Evolutionary conservation across 2,888 invertebrate genomes (phyloP), one percentile per base, ranked within the genome.

Genomic region (Shargacucullia verbasci): DNA sequence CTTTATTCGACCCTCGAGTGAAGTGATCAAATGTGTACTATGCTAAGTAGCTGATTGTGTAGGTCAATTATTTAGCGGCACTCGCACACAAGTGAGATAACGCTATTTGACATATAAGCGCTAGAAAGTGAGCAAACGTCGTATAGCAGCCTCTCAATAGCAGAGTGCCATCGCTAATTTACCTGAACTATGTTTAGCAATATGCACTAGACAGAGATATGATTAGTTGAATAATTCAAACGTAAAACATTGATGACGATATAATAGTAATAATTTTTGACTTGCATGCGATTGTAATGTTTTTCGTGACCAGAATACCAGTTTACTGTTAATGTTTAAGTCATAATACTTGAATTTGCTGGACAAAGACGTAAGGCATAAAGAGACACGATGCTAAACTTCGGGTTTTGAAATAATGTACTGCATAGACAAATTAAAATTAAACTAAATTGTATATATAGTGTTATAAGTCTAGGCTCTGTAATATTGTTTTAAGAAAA

Each of bases 391-490:
- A 20, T 20, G 20, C 20, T 43, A 33, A 43, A 39, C 27, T 43
- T 70, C 20, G 12, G 6, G 8, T 41, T 41, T 45, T 13, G 14
- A 55, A 45, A 50, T 20, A 50, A 62, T 52, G 44, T 55, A 47
- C 44, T 41, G 55, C 48, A 45, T 65, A 59, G 59, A 43, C 47
- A 40, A 55, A 41, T 27, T 37, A 41, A 15, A 61, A 67, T 49
- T 55, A 46, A 66, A 64, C 37, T 67, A 53, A 64, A 56, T 27
- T 76, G 72, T 76, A 75, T 59, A 76, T 78, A 75, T 74, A 78
- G 47, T 50, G 13, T 47, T 57, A 6, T 62, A 61, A 66, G 65
- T 55, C 41, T 44, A 66, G 65, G 53, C 41, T 44, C 45, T 59
- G 59, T 69, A 0, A 33, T 41, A 53, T 48, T 59, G 40, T 59